A percentile compares a stretch with the other conserved stretches of the same genome.
These are phyloP conservation scores for Aplysina aerophoba DNA, from an alignment of 37 sponge, comb jelly and placozoan species.

Conservation along the genomic window DNA sequence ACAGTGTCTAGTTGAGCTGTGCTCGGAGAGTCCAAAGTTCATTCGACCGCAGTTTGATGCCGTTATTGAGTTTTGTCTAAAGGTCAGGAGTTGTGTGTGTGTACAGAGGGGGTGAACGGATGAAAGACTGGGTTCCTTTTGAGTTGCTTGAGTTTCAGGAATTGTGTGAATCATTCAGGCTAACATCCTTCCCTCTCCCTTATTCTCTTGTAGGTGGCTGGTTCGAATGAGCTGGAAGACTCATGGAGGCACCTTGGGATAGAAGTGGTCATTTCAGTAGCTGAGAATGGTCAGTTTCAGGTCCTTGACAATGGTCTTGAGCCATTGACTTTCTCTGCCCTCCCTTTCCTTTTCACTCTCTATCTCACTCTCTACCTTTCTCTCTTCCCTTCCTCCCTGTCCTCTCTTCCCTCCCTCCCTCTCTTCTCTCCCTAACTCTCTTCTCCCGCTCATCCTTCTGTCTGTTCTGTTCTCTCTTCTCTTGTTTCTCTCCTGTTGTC, in stretches of 20 bases:
- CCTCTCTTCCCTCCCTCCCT: background rate
- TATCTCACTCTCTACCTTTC: background rate
- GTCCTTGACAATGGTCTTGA: too few species aligned
- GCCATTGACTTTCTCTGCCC: background rate
- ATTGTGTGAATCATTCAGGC: too few species aligned
- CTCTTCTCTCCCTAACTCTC: too few species aligned
- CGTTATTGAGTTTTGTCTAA: slow-evolving; percentile 76
- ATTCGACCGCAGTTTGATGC: slow-evolving; percentile 73
- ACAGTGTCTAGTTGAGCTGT: slow-evolving; percentile 92
- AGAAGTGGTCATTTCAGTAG: slow-evolving; percentile 87
- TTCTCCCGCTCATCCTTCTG: too few species aligned
- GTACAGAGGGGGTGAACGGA: too few species aligned
- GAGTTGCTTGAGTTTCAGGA: too few species aligned
- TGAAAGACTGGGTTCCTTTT: too few species aligned
- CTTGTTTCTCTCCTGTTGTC: background rate
- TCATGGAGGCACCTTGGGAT: slow-evolving; percentile 88
- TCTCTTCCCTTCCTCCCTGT: background rate
- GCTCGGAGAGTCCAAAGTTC: slow-evolving; percentile 87
- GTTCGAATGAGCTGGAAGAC: slow-evolving; percentile 59
- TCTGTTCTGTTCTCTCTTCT: too few species aligned
- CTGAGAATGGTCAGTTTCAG: slow-evolving; percentile 77
- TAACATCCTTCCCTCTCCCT: background rate
- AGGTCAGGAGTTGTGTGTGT: slow-evolving; percentile 49
- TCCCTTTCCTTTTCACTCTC: background rate
- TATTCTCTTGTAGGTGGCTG: slow-evolving; percentile 53